Base-by-base conservation (phyloP, 2,797 vertebrate genomes). In the Dallia pectoralis region DNA sequence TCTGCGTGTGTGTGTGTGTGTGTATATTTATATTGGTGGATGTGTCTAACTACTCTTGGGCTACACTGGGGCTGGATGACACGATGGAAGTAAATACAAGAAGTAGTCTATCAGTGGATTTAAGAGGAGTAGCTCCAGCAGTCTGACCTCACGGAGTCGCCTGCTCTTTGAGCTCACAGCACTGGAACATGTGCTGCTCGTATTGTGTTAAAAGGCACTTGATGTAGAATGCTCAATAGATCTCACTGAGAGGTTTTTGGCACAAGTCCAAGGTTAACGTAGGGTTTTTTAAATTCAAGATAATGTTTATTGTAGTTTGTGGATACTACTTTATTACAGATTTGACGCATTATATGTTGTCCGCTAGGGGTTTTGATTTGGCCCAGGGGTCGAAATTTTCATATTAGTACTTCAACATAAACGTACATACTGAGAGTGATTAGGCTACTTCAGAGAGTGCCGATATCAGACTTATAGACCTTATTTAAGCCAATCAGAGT, bases 101-200 rank as follows among this genome's bases (percentile, higher is more conserved):
- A 61, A 63, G 51, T 67, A 56, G 47, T 32, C 36, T 70, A 29
- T 78, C 63, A 64, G 53, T 30, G n/a, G 67, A 65, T 79, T 74
- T 71, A 47, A 69, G 81, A 73, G 71, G 40, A 65, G 27, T 47
- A 69, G 40, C 5, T 9, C 47, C 32, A 49, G 36, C 40, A 30
- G 32, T 82, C 70, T 77, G 77, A 73, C 81, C 70, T 72, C 49
- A 22, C 67, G n/a, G 2, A 66, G 70, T 66, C 44, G 73, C n/a
- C 59, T 47, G 64, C 65, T 73, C 25, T 68, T 79, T 70, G 53
- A 16, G 68, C 70, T 74, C 68, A n/a, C 64, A 69, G 29, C 40
- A 73, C 15, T 64, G 62, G 49, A 74, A 73, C 64, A 66, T 64
- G 73, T 63, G 25, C 32, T 63, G 29, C 44, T 53, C 66, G 68